Evolutionary conservation across 2,113 vertebrate genomes (phyloP), one percentile per base, ranked within the genome.

Genomic region (Heterocephalus glaber): DNA sequence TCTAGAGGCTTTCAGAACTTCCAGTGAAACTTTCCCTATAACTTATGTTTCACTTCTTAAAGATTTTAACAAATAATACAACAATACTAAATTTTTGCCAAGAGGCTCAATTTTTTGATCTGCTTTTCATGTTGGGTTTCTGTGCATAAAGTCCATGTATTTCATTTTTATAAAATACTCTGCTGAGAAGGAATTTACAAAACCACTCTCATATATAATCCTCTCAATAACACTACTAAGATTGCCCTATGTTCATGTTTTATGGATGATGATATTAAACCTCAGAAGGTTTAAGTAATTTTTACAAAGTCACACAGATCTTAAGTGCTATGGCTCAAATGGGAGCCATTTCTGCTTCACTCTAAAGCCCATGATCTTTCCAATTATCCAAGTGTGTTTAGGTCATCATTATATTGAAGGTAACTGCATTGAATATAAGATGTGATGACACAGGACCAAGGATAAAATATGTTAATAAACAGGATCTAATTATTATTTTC

Each of bases 401-500:
- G 38, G 22, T 89, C 56, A 7, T 93, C 38, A 47, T 33, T 61
- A 22, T 80, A 54, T 17, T 65, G 26, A 92, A 83, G 2, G 17
- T 35, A 83, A 92, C 3, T 74, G 5, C 14, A 81, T 2, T 77
- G 38, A 81, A 54, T 60, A 33, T 52, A 92, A 94, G 33, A 92
- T 38, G 4, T 60, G 30, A 44, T 74, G 28, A 81, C 4, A 60
- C 7, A 94, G 20, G 22, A 70, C 4, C 6, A 90, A 88, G 11
- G 44, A 77, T 63, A 90, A 92, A 86, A 86, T 70, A 47, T n/a
- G 7, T 80, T 84, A 52, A 80, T 74, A 80, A 95, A 88, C 14
- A 80, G 77, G n/a, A 86, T 38, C 10, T 33, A 81, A 95, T 82
- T 49, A 74, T 85, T 88, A 60, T 74, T 95, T 97, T 88, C 58